Conservation (phyloP, 2,113 vertebrate species). For the Gulo gulo region DNA sequence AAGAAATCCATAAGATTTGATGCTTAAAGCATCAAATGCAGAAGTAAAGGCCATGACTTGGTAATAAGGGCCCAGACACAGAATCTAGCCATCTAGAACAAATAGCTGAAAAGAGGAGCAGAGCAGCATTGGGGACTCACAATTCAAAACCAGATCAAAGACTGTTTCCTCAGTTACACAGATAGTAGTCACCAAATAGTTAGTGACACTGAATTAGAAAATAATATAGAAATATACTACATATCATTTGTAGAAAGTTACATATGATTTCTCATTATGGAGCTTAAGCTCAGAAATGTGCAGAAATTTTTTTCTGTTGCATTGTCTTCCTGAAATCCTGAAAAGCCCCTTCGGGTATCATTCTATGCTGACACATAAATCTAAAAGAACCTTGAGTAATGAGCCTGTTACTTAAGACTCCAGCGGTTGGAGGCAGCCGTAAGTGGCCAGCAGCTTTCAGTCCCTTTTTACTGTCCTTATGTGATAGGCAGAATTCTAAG, state of each 20-base stretch:
- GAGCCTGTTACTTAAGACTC: not conserved
- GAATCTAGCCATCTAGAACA: not conserved
- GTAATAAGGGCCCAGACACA: not conserved
- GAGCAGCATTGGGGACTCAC: not conserved
- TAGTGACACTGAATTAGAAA: not conserved
- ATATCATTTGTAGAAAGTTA: not conserved
- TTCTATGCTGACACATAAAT: not conserved
- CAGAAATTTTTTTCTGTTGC: not conserved
- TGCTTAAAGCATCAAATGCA: not conserved
- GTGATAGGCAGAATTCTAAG: not conserved
- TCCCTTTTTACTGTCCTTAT: not conserved
- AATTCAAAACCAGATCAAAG: not conserved
- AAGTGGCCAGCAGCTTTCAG: not conserved
- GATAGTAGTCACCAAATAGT: not conserved
- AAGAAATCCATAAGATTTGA: not conserved
- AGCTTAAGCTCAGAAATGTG: not conserved
- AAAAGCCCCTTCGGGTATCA: not conserved
- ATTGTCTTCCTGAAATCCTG: not conserved
- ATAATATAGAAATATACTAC: not conserved
- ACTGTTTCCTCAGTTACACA: not conserved
- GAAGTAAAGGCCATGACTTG: not conserved
- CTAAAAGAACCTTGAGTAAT: not conserved
- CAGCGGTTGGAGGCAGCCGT: not conserved
- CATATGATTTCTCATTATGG: not conserved
- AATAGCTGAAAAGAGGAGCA: not conserved